Evolutionary conservation across 1,140 invertebrate species (phyloP).

Genomic region (Tetraneura akinire): DNA sequence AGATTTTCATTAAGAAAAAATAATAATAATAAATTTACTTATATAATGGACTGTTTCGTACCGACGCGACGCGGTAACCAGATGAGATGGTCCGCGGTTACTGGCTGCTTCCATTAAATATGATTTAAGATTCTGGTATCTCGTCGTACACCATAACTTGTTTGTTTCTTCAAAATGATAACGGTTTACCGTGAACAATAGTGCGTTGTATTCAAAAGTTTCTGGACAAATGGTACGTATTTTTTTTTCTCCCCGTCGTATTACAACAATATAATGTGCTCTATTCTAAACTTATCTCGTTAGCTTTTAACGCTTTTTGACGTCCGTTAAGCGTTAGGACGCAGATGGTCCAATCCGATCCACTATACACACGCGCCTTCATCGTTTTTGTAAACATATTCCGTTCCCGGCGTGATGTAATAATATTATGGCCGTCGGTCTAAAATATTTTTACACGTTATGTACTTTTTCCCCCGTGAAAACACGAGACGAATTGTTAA

Average conservation of each 20-base stretch:
- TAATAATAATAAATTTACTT: too few species aligned
- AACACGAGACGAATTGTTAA: too few species aligned
- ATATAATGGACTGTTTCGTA: too few species aligned
- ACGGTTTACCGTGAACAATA: slow-evolving; percentile 7
- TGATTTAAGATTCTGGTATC: background rate
- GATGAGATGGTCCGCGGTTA: background rate
- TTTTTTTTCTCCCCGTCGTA: background rate
- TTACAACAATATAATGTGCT: background rate
- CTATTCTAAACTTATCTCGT: slow-evolving; percentile 29
- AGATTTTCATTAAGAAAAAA: too few species aligned
- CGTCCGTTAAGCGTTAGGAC: background rate
- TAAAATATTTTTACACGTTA: too few species aligned
- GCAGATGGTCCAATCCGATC: slow-evolving; percentile 13
- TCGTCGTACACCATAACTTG: too few species aligned
- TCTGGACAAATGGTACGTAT: slow-evolving; percentile 7
- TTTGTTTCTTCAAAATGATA: slow-evolving; percentile 15
- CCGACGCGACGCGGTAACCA: too few species aligned
- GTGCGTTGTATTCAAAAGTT: slow-evolving; percentile 12
- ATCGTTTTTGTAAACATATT: background rate
- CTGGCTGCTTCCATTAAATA: background rate
- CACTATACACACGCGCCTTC: background rate
- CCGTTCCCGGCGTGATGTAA: too few species aligned
- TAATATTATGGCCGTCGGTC: too few species aligned
- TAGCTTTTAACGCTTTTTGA: slow-evolving; percentile 25
- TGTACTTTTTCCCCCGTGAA: too few species aligned